Percentiles rank a stretch among this genome's conserved stretches.
Conservation (phyloP, 2,888 invertebrate genomes). For the Caenorhabditis zanzibari region DNA sequence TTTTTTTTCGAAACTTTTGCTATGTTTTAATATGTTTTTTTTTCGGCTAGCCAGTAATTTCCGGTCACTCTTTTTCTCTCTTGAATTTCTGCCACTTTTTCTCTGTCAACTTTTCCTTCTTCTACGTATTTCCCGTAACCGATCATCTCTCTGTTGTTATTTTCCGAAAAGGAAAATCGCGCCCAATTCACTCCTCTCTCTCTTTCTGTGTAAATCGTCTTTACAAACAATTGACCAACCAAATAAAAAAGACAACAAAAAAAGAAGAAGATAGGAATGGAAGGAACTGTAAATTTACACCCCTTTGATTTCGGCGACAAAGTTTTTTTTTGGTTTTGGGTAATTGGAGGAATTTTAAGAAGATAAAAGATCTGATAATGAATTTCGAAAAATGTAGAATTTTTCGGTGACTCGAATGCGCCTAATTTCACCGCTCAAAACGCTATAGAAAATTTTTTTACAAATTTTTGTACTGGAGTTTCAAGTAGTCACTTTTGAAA, state of each 20-base stretch:
- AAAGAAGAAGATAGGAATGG: not conserved
- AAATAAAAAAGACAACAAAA: slow-evolving; percentile 8
- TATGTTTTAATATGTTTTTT: not conserved
- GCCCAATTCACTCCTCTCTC: too few species aligned
- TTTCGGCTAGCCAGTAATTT: not conserved
- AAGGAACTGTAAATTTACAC: slow-evolving; percentile 26
- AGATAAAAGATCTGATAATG: not conserved
- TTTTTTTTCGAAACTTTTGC: not conserved
- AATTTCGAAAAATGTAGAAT: not conserved
- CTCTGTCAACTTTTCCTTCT: not conserved
- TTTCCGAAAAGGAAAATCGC: not conserved
- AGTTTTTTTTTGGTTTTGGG: not conserved
- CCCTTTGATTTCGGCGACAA: not conserved
- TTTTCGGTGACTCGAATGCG: too few species aligned
- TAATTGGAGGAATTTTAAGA: not conserved
- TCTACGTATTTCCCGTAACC: not conserved
- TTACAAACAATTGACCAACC: slow-evolving; percentile 18
- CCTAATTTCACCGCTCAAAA: too few species aligned
- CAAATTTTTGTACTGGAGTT: too few species aligned
- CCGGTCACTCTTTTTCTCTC: too few species aligned
- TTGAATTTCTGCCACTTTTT: not conserved
- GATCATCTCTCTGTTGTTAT: slow-evolving; percentile 24
- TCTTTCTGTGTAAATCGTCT: slow-evolving; percentile 15
- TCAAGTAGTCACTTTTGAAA: too few species aligned
- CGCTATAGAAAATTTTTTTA: too few species aligned